A percentile compares a stretch with the other conserved stretches of the same genome.
Evolutionary conservation across 2,113 vertebrate species (phyloP).

Genomic region (Paracanthobrama guichenoti): DNA sequence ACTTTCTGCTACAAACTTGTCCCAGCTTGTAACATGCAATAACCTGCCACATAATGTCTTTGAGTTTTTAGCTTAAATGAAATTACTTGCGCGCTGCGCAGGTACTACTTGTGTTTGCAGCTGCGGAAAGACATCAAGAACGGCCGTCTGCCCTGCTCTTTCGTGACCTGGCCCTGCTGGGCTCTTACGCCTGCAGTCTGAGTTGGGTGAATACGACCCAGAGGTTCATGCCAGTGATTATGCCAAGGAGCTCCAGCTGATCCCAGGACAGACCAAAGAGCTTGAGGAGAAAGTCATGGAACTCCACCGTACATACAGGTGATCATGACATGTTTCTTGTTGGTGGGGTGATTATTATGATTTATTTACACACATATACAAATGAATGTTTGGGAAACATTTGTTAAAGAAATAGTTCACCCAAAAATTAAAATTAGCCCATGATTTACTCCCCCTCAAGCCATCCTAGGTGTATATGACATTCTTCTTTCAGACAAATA

Average conservation of each 20-base stretch:
- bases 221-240: slow-evolving; percentile 86
- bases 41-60: not conserved
- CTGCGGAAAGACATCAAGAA: slow-evolving; percentile 90
- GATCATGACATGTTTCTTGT: not conserved
- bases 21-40: not conserved
- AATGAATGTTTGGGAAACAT: not conserved
- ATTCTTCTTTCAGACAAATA: too few species aligned
- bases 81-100: slow-evolving; percentile 52
- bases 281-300: slow-evolving; percentile 96
- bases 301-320: slow-evolving; percentile 95
- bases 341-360: not conserved
- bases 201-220: slow-evolving; percentile 91
- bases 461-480: too few species aligned
- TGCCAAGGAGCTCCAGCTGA: slow-evolving; percentile 88
- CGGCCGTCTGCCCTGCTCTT: slow-evolving; percentile 91
- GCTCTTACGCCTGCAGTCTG: slow-evolving; percentile 97
- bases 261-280: slow-evolving; percentile 91
- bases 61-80: not conserved
- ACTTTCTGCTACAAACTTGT: not conserved
- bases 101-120: slow-evolving; percentile 93
- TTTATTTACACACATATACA: not conserved
- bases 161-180: slow-evolving; percentile 93
- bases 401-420: too few species aligned
- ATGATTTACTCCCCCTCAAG: too few species aligned
- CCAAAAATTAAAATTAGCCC: too few species aligned